Percentiles rank a stretch among this genome's conserved stretches.
These are phyloP conservation scores for Sorex maritimensis DNA, from an alignment of 2,797 vertebrate species.

Conservation along the genomic window DNA sequence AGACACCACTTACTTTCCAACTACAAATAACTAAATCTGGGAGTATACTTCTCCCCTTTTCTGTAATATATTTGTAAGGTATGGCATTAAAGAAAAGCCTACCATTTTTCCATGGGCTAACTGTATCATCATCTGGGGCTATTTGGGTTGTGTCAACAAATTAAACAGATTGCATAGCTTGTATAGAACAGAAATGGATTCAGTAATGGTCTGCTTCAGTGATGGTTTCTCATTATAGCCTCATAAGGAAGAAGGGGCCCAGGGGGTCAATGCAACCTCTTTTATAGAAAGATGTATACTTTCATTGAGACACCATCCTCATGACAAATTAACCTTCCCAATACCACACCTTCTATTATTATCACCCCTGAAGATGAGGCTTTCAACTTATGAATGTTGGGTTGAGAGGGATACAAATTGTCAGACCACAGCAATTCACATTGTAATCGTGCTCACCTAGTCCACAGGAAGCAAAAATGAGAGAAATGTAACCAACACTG, in stretches of 20 bases:
- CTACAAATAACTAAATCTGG: neutral
- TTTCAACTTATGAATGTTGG: neutral
- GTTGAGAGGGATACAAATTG: neutral
- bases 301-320: neutral
- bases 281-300: neutral
- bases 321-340: neutral
- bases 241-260: neutral
- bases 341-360: neutral
- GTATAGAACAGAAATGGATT: neutral
- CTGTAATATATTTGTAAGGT: neutral
- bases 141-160: neutral
- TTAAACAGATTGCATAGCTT: neutral
- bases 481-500: neutral
- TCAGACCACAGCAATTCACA: neutral
- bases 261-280: neutral
- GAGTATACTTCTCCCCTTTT: neutral
- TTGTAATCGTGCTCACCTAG: neutral
- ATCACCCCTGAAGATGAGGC: neutral
- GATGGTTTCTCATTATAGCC: neutral
- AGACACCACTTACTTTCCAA: conserved; percentile 16
- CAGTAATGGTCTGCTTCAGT: neutral
- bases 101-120: neutral
- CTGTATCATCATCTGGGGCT: neutral
- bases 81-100: neutral
- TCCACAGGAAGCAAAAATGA: neutral